Base-by-base conservation (phyloP, 2,888 invertebrate species). In the Eristalinus aeneus region DNA sequence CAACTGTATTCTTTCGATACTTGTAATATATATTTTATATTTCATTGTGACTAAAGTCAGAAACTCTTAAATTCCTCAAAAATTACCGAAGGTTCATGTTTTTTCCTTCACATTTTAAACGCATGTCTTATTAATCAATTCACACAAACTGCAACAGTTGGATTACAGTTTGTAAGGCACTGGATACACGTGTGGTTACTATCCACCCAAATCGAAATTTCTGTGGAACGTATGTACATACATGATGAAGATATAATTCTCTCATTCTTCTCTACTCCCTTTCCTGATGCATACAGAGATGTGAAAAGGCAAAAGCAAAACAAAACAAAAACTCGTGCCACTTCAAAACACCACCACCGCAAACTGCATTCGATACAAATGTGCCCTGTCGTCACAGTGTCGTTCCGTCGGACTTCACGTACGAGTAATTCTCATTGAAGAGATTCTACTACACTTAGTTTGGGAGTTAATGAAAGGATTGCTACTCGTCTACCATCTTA, bases 401-500 rank as follows among this genome's bases (percentile, higher is more conserved):
- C 8, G 46, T n/a, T n/a, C 46, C n/a, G 46, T 46, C 46, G 16
- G 16, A 16, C 16, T 6, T 46, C 46, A 46, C 46, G 46, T 16
- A n/a, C 27, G 27, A 27, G 27, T 5, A 27, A n/a, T 46, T 46
- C n/a, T n/a, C 6, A 46, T 46, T 34, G 34, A n/a, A 1, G 46
- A 16, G 8, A 16, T 8, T 46, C 8, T 16, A 16, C 16, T 16
- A 46, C 16, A 46, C 16, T 46, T 12, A 60, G 9, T 36, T 58
- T n/a, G 3, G 11, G 5, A 34, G 54, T 54, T 16, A 31, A 22
- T 36, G 12, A 71, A 71, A 64, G 27, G 31, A 67, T 64, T 31
- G 2, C 54, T 23, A 67, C 16, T 39, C n/a, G 46, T 16, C 16
- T 46, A 46, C 46, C 46, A 46, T 34, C 91, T 89, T 92, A 92